Conservation (phyloP, 2,797 vertebrate genomes). For the Lindbergichthys nudifrons region DNA sequence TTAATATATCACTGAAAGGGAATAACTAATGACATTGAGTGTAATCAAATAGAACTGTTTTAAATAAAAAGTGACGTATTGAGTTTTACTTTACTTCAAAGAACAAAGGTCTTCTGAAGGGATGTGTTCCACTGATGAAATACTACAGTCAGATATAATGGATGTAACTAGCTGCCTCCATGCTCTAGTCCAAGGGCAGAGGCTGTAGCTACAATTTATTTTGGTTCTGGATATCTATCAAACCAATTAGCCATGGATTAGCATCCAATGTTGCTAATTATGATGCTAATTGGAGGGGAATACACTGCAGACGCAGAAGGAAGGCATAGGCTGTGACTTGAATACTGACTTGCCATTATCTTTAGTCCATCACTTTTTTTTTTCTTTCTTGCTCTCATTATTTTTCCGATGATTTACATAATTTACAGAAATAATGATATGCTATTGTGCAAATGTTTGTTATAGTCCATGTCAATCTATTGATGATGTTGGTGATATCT, state of each 20-base stretch:
- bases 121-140: background rate
- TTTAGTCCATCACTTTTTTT: no score
- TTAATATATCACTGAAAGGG: background rate
- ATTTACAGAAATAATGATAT: no score
- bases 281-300: constrained; percentile 72
- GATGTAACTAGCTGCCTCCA: constrained; percentile 33
- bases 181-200: constrained; percentile 57
- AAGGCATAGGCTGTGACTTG: constrained; percentile 37
- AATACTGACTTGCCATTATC: constrained; percentile 30
- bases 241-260: constrained; percentile 71
- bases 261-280: constrained; percentile 70
- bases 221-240: constrained; percentile 63
- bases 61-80: background rate
- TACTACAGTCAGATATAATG: background rate
- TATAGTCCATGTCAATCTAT: no score
- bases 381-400: no score
- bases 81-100: background rate
- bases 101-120: background rate
- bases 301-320: constrained; percentile 41
- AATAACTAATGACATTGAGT: background rate
- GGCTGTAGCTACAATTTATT: constrained; percentile 35
- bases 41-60: background rate
- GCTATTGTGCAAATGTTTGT: no score
- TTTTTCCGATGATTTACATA: no score
- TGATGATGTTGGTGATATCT: no score